Evolutionary conservation across 1,140 invertebrate species (phyloP), one percentile per base, ranked within the genome.

Genomic region (Gonioctena quinquepunctata): DNA sequence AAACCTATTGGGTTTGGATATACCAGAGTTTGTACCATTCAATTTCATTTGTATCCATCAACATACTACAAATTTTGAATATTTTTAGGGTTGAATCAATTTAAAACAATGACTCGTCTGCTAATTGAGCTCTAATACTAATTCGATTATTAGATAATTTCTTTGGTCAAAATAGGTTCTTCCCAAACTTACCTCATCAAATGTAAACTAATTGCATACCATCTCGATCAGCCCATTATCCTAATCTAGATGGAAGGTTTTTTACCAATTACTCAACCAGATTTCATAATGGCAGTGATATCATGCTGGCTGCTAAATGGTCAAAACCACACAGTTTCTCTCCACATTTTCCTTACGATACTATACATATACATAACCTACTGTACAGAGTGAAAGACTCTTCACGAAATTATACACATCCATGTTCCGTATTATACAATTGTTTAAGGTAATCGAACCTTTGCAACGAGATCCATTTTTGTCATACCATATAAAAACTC

Each of bases 281-380:
- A 54, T 66, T 42, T 66, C 56, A 54, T 65, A 68, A 72, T 72
- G 71, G 71, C 71, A 72, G 71, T 72, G 71, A 69, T 72, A 28
- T 52, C 61, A 69, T 66, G 70, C 71, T 72, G 71, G 71, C 69
- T 72, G 71, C 65, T 69, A 72, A 72, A 68, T 68, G 71, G 68
- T 69, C 63, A 72, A 72, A 72, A 68, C 71, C 68, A 50, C 42
- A 69, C 59, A 50, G 57, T 52, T 50, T 61, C 57, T 27, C 57
- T 69, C 66, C 60, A 28, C 33, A 27, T 21, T 52, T 66, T 26
- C 63, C 68, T 64, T 72, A 64, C 62, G 42, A 33, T 68, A 65
- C 61, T 68, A 63, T 65, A 64, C 56, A 66, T 66, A 61, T 61
- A 67, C 66, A 72, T 57, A 68, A 61, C 64, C 61, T 72, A 69